These are phyloP conservation scores for Acheta domesticus DNA, from an alignment of 2,888 invertebrate genomes.

Conservation along the genomic window DNA sequence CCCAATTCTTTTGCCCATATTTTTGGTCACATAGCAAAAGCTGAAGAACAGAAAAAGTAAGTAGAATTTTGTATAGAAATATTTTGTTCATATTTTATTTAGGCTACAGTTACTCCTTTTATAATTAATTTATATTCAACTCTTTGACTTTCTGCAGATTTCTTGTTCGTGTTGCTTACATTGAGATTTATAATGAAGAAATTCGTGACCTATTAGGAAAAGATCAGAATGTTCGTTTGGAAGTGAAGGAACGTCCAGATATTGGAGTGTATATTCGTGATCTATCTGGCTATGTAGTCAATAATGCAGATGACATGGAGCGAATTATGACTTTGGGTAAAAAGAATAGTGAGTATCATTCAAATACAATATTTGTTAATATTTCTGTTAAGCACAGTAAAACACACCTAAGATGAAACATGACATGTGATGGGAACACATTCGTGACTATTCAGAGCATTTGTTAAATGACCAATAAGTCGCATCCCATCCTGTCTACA, in stretches of 20 bases:
- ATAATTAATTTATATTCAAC: conserved; percentile 18
- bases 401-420: too few species aligned
- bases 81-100: not conserved
- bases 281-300: conserved; percentile 94
- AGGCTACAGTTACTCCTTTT: not conserved
- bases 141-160: conserved; percentile 59
- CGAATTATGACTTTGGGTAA: conserved; percentile 95
- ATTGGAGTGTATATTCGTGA: conserved; percentile 98
- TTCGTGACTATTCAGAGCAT: too few species aligned
- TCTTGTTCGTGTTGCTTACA: conserved; percentile 92
- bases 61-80: conserved; percentile 39
- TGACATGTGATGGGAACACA: too few species aligned
- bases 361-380: not conserved
- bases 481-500: too few species aligned
- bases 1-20: conserved; percentile 99
- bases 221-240: conserved; percentile 77
- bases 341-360: conserved; percentile 70
- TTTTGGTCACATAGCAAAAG: conserved; percentile 94
- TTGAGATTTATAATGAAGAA: conserved; percentile 99
- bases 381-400: not conserved
- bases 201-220: conserved; percentile 87
- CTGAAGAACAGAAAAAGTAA: conserved; percentile 84
- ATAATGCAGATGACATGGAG: conserved; percentile 92
- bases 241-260: conserved; percentile 93
- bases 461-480: too few species aligned